These are phyloP conservation scores for Arctia plantaginis DNA, from an alignment of 2,888 invertebrate species.

Conservation along the genomic window DNA sequence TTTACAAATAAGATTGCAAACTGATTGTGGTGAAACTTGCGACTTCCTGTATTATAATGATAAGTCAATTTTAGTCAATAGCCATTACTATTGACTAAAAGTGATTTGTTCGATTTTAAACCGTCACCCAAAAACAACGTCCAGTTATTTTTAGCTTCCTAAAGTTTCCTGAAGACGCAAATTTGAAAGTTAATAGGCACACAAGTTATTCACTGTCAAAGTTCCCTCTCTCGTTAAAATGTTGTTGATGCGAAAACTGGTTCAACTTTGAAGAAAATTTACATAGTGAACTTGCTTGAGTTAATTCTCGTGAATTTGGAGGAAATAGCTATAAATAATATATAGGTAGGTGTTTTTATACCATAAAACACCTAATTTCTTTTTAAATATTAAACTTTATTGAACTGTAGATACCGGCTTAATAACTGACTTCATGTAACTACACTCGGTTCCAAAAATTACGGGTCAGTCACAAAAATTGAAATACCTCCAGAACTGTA, in stretches of 20 bases:
- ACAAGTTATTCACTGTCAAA: background rate
- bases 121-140: background rate
- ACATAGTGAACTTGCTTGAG: background rate
- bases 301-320: background rate
- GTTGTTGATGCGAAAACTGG: background rate
- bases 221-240: background rate
- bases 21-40: no score
- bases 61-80: no score
- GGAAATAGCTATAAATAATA: background rate
- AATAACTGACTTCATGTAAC: no score
- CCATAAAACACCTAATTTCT: background rate
- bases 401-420: no score
- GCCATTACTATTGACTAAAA: no score
- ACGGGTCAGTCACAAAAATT: no score
- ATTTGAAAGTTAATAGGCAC: background rate
- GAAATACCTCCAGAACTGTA: no score
- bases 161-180: background rate
- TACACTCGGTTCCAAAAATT: no score
- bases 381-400: background rate
- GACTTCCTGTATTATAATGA: no score
- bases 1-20: no score
- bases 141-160: background rate
- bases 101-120: background rate
- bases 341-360: background rate
- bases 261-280: constrained; percentile 4